Conservation (phyloP, 1,140 invertebrate species). For the Wasmannia auropunctata region DNA sequence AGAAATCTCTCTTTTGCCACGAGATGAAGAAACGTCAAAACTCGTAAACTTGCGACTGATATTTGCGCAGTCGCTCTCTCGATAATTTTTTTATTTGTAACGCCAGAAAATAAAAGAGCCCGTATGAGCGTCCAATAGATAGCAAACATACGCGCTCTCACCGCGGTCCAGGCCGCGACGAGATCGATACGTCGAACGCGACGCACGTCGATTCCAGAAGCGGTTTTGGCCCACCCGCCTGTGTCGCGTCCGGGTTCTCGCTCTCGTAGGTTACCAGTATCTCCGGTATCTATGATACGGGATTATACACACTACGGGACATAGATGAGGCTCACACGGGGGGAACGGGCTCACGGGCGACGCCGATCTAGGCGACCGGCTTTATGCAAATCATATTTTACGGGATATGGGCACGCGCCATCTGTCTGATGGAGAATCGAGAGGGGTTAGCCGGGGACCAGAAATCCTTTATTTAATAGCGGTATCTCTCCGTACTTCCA, state of each 20-base stretch:
- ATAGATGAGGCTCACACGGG: neutral
- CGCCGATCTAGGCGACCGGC: neutral
- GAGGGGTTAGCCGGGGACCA: neutral
- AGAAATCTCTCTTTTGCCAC: neutral
- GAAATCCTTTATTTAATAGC: constrained; percentile 72
- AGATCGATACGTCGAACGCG: constrained; percentile 51
- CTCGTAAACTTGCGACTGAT: neutral
- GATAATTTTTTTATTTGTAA: constrained; percentile 9
- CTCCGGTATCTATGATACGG: constrained; percentile 11
- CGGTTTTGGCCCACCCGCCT: neutral
- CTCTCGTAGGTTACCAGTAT: neutral
- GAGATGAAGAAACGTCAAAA: neutral
- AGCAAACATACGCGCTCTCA: constrained; percentile 12
- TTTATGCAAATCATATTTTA: constrained; percentile 74
- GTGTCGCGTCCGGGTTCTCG: neutral
- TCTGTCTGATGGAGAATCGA: constrained; percentile 15
- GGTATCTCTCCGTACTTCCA: constrained; percentile 40
- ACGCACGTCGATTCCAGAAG: constrained; percentile 53
- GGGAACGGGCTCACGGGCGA: neutral
- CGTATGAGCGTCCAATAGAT: constrained; percentile 12
- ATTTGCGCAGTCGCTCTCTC: neutral
- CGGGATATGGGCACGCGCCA: constrained; percentile 45
- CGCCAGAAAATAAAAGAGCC: neutral
- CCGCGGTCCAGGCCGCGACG: constrained; percentile 10
- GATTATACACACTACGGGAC: constrained; percentile 6